Evolutionary conservation across 2,888 invertebrate species (phyloP).

Genomic region (Ornithoptera priamus): DNA sequence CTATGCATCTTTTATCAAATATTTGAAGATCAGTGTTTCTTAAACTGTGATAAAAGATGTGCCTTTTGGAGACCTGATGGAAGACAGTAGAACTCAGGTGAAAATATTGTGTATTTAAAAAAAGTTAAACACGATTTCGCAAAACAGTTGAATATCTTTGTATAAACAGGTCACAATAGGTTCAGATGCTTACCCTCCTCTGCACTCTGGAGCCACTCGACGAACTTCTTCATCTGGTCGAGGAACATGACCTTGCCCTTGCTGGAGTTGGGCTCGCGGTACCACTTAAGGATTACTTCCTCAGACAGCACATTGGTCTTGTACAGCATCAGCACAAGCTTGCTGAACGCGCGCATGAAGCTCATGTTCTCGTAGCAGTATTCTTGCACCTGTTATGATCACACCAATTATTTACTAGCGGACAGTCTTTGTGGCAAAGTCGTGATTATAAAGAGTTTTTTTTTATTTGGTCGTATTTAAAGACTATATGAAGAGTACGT

Average conservation of each 20-base stretch:
- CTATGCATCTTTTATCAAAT: no score
- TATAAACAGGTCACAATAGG: no score
- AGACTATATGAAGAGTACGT: no score
- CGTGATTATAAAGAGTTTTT: no score
- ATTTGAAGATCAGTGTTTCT: no score
- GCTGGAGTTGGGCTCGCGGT: conserved; percentile 92
- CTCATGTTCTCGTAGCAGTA: conserved; percentile 99
- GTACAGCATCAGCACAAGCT: conserved; percentile 97
- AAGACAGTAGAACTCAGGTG: no score
- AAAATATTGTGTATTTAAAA: no score
- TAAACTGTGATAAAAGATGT: no score
- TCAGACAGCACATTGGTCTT: conserved; percentile 97
- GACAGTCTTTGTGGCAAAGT: not conserved
- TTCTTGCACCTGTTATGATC: conserved; percentile 86
- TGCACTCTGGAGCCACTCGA: conserved; percentile 98
- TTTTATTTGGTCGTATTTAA: no score
- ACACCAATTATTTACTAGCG: not conserved
- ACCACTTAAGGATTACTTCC: conserved; percentile 97
- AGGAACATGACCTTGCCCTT: conserved; percentile 99
- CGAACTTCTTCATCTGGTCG: conserved; percentile 98
- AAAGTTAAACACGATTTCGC: no score
- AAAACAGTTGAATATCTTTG: no score
- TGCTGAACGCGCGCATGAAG: conserved; percentile 99
- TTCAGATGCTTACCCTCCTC: conserved; percentile 84
- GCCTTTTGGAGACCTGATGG: no score